phyloP scores from a whole-genome alignment of 2,113 vertebrate species.

The Ailurus styani region DNA sequence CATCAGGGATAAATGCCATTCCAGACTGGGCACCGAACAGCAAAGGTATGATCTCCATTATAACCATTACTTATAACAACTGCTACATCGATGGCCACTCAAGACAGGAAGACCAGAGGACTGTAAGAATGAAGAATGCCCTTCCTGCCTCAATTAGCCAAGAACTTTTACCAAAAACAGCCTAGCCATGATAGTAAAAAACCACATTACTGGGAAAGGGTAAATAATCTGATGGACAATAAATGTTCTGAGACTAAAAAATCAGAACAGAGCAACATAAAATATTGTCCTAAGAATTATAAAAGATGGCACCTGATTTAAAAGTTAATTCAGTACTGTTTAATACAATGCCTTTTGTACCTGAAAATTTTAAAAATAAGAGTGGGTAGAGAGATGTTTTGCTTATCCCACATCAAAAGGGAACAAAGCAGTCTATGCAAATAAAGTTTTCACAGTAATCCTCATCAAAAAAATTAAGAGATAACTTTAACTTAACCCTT shows the following conservation, averaged over 20 bases:
- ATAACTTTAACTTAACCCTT: conserved; percentile 32
- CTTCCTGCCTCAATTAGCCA: background rate
- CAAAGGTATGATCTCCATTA: background rate
- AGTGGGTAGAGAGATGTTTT: background rate
- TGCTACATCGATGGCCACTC: background rate
- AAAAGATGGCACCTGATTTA: background rate
- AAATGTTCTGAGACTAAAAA: background rate
- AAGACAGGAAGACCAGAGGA: background rate
- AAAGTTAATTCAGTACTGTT: background rate
- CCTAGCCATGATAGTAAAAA: background rate
- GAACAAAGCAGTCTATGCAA: background rate
- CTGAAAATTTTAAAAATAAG: background rate
- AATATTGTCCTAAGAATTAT: background rate
- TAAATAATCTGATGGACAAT: background rate
- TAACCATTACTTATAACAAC: background rate
- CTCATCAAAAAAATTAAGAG: background rate
- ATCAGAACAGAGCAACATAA: background rate
- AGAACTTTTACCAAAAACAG: background rate
- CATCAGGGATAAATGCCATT: background rate
- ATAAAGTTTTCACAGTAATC: background rate
- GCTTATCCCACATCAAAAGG: background rate
- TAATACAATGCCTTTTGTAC: background rate
- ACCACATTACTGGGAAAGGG: background rate
- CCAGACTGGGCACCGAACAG: background rate
- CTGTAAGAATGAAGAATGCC: background rate